phyloP scores from a whole-genome alignment of 1,140 invertebrate genomes.

The Drosophila tropicalis region DNA sequence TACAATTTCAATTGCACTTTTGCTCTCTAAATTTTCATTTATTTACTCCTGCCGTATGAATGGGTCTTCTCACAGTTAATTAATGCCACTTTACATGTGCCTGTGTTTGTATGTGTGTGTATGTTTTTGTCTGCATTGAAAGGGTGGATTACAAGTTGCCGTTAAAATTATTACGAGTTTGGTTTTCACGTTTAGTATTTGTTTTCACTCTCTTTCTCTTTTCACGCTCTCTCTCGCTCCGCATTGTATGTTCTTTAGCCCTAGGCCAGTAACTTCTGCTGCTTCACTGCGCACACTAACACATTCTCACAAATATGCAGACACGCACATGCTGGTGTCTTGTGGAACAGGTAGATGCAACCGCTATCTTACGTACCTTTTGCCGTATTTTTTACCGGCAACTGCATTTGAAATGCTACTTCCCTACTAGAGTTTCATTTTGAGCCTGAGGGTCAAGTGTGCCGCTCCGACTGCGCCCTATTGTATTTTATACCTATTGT shows the following conservation, averaged over 20 bases:
- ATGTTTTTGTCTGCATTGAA: constrained; percentile 28
- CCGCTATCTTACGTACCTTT: constrained; percentile 30
- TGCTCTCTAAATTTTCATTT: constrained; percentile 48
- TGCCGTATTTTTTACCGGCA: constrained; percentile 41
- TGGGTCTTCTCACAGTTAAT: constrained; percentile 63
- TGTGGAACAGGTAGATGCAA: constrained; percentile 41
- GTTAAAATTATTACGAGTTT: constrained; percentile 68
- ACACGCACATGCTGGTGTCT: constrained; percentile 14
- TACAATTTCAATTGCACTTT: constrained; percentile 69
- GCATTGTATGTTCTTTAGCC: not conserved
- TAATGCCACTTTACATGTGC: constrained; percentile 67
- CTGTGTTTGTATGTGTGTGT: constrained; percentile 24
- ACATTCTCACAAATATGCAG: constrained; percentile 2
- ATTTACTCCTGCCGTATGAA: constrained; percentile 13
- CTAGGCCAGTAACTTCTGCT: constrained; percentile 75
- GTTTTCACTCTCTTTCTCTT: constrained; percentile 48
- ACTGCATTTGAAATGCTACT: constrained; percentile 58
- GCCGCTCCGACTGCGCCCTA: constrained; percentile 22
- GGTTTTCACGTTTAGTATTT: constrained; percentile 59
- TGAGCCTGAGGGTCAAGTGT: constrained; percentile 31
- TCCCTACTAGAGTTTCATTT: constrained; percentile 37
- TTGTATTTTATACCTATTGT: constrained; percentile 18
- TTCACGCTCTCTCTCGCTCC: not conserved
- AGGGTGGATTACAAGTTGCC: constrained; percentile 71
- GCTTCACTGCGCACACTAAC: constrained; percentile 64